These are phyloP conservation scores for Bhutanitis thaidina DNA, from an alignment of 2,888 invertebrate genomes.

Conservation along the genomic window DNA sequence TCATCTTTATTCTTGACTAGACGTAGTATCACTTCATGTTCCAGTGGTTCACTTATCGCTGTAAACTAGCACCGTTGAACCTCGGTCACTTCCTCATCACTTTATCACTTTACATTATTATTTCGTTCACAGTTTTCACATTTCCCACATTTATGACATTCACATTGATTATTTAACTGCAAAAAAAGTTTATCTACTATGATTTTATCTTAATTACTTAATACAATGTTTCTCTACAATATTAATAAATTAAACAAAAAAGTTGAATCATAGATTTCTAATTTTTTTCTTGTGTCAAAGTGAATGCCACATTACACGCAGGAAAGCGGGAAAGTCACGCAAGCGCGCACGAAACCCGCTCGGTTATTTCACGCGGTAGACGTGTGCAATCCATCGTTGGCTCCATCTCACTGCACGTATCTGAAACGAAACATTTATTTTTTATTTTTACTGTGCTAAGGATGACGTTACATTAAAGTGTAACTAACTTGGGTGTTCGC, in stretches of 20 bases:
- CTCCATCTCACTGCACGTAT: constrained; percentile 49
- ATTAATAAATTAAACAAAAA: no score
- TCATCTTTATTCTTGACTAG: constrained; percentile 52
- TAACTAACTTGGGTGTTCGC: background rate
- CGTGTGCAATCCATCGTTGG: constrained; percentile 34
- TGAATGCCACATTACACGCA: constrained; percentile 27
- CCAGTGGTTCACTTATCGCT: constrained; percentile 17
- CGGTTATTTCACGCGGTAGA: constrained; percentile 13
- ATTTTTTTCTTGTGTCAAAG: no score
- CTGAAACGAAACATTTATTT: constrained; percentile 33
- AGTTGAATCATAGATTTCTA: no score
- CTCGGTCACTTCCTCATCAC: constrained; percentile 25
- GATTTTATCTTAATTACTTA: no score
- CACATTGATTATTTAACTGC: constrained; percentile 25
- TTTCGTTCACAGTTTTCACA: constrained; percentile 30
- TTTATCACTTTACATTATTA: constrained; percentile 29
- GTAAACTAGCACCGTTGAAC: constrained; percentile 14
- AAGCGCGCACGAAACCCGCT: constrained; percentile 26
- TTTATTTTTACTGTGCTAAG: constrained; percentile 9
- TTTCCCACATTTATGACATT: constrained; percentile 30
- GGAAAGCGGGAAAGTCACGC: constrained; percentile 19
- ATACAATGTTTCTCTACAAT: no score
- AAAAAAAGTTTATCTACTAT: no score
- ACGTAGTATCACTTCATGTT: constrained; percentile 40
- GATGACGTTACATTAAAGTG: background rate